Evolutionary conservation across 1,140 invertebrate species (phyloP).

Genomic region (Lucilia cuprina): DNA sequence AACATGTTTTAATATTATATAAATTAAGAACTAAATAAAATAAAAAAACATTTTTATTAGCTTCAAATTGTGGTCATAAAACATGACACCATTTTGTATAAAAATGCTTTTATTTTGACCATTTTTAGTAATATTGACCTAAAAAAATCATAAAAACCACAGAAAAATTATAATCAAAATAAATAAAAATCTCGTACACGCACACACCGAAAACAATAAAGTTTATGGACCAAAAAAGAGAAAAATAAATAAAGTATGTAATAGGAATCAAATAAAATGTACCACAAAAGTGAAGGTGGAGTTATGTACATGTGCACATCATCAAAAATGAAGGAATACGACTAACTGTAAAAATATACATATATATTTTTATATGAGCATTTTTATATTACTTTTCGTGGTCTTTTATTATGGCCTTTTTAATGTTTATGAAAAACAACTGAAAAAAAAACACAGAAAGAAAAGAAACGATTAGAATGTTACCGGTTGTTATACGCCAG

Average conservation of each 20-base stretch:
- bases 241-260: slow-evolving; percentile 25
- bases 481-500: neutral
- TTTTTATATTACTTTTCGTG: slow-evolving; percentile 17
- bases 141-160: slow-evolving; percentile 31
- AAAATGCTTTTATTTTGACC: neutral
- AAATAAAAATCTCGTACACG: neutral
- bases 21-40: slow-evolving; percentile 1
- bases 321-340: neutral
- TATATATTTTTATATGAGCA: slow-evolving; percentile 5
- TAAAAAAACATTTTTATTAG: slow-evolving; percentile 14
- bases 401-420: slow-evolving; percentile 27
- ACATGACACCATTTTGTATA: slow-evolving; percentile 30
- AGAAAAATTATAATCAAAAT: slow-evolving; percentile 18
- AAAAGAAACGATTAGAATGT: slow-evolving; percentile 12
- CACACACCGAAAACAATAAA: slow-evolving; percentile 1
- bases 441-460: neutral
- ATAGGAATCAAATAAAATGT: slow-evolving; percentile 29
- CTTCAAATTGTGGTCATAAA: slow-evolving; percentile 19
- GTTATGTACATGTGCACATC: neutral
- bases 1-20: neutral
- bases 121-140: slow-evolving; percentile 20
- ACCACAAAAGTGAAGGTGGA: neutral
- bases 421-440: slow-evolving; percentile 1
- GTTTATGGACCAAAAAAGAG: slow-evolving; percentile 22
- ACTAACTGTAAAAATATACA: neutral